Percentiles rank a stretch among this genome's conserved stretches.
Evolutionary conservation across 1,140 invertebrate species (phyloP).

Genomic region (Dinoponera quadriceps): DNA sequence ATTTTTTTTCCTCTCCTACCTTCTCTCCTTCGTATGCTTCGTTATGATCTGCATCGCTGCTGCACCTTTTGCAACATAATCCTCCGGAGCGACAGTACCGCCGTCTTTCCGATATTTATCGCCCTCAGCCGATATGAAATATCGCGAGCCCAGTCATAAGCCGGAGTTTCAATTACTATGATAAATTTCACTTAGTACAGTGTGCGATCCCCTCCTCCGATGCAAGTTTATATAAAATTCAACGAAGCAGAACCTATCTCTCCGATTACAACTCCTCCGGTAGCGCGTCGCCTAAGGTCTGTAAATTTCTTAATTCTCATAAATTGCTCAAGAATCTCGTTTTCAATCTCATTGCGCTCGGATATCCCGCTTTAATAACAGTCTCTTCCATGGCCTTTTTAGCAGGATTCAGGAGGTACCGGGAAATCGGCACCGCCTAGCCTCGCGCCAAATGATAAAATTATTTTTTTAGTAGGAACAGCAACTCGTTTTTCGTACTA

Average conservation of each 20-base stretch:
- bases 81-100: background rate
- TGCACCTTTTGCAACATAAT: background rate
- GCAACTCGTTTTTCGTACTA: background rate
- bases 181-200: no score
- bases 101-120: background rate
- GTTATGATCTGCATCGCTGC: slow-evolving; percentile 3
- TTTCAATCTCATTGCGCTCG: background rate
- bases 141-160: background rate
- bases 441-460: background rate
- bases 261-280: no score
- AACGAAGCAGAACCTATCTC: no score
- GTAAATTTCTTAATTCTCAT: no score
- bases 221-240: no score
- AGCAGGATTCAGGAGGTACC: background rate
- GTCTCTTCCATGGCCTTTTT: no score
- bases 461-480: slow-evolving; percentile 1
- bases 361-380: no score
- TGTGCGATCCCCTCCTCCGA: no score
- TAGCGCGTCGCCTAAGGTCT: no score
- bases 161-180: no score
- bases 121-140: background rate
- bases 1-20: background rate
- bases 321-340: no score
- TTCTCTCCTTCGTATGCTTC: background rate
- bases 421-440: background rate